Evolutionary conservation across 2,113 vertebrate species (phyloP).

Genomic region (Anolis sagrei): DNA sequence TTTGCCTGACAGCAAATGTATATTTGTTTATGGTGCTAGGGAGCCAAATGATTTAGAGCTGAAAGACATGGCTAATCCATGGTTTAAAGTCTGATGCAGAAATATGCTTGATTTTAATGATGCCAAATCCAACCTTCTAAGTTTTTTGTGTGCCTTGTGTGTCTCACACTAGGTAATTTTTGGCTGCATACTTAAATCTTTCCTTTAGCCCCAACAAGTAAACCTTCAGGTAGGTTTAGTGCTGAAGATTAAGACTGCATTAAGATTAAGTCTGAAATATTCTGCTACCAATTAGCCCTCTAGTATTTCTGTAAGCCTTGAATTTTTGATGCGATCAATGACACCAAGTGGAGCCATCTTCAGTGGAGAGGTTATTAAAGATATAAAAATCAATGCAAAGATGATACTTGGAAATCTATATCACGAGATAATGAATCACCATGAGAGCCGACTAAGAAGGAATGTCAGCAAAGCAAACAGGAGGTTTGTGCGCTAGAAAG

Average conservation of each 20-base stretch:
- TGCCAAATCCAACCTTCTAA: conserved; percentile 38
- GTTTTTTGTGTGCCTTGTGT: conserved; percentile 46
- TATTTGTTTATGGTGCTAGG: conserved; percentile 16
- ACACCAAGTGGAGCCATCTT: conserved; percentile 84
- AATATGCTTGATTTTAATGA: conserved; percentile 33
- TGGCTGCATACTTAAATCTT: conserved; percentile 57
- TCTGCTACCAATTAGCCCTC: conserved; percentile 85
- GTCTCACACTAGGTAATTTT: conserved; percentile 68
- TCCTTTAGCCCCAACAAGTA: conserved; percentile 64
- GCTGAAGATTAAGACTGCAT: conserved; percentile 81
- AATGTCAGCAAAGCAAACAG: conserved; percentile 83
- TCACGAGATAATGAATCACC: conserved; percentile 82
- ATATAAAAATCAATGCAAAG: conserved; percentile 88
- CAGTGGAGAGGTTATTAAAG: conserved; percentile 86
- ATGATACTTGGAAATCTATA: conserved; percentile 87
- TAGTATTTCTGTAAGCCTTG: conserved; percentile 87
- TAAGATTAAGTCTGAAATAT: conserved; percentile 81
- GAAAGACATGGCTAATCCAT: conserved; percentile 2
- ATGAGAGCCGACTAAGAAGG: conserved; percentile 76
- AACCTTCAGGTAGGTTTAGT: conserved; percentile 76
- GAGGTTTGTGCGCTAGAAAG: conserved; percentile 79
- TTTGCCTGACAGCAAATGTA: conserved; percentile 8
- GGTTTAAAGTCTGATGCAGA: background rate
- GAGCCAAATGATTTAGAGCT: background rate
- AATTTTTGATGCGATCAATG: conserved; percentile 89